Conservation (phyloP, 2,888 invertebrate genomes). For the Agriopis marginaria region DNA sequence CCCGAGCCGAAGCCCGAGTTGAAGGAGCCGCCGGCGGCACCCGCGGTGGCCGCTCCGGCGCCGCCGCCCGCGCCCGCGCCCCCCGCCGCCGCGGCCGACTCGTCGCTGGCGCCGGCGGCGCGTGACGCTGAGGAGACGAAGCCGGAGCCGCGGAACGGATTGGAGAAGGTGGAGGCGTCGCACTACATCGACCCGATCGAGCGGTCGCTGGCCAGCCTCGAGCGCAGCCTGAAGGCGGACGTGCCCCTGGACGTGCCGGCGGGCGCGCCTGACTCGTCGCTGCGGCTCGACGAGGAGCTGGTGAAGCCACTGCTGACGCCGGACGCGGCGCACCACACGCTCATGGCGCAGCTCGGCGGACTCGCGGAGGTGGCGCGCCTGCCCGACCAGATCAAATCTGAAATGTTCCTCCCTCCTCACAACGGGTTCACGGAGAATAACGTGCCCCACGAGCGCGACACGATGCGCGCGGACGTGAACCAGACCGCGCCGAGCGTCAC, state of each 20-base stretch:
- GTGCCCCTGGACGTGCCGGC: constrained; percentile 85
- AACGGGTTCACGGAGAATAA: constrained; percentile 78
- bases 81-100: constrained; percentile 51
- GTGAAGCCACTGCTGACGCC: constrained; percentile 72
- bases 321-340: constrained; percentile 72
- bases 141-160: constrained; percentile 74
- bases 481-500: constrained; percentile 63
- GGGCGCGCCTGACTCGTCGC: constrained; percentile 78
- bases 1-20: constrained; percentile 51
- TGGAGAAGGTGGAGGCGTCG: constrained; percentile 76
- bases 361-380: constrained; percentile 73
- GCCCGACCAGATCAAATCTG: constrained; percentile 73
- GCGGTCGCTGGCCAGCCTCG: constrained; percentile 89
- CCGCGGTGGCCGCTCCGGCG: constrained; percentile 45
- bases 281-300: constrained; percentile 81
- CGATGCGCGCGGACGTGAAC: constrained; percentile 65
- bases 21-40: constrained; percentile 57
- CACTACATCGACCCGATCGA: constrained; percentile 89
- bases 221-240: constrained; percentile 87
- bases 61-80: constrained; percentile 28
- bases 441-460: constrained; percentile 69
- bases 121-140: constrained; percentile 60
- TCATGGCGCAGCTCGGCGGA: constrained; percentile 81
- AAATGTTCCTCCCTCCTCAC: constrained; percentile 73
- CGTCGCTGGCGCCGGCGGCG: constrained; percentile 57